phyloP scores from a whole-genome alignment of 2,113 vertebrate genomes.

The Rousettus leschenaultii region DNA sequence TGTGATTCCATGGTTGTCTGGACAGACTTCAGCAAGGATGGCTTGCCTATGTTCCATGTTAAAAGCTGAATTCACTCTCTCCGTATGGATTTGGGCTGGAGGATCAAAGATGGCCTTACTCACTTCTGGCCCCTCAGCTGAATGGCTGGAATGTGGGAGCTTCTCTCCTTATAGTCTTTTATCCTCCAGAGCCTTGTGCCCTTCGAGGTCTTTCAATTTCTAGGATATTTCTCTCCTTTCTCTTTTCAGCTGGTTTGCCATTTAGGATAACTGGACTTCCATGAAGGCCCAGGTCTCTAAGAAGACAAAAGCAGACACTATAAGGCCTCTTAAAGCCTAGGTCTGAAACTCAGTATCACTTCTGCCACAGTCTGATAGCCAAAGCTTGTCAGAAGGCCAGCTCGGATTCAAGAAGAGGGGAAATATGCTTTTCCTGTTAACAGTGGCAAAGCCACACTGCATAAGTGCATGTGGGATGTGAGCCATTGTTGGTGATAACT shows the following conservation, averaged over 20 bases:
- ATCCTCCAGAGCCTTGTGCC: neutral
- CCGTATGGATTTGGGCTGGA: neutral
- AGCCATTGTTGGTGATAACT: neutral
- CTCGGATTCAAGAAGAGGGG: neutral
- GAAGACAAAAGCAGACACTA: neutral
- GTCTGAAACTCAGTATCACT: neutral
- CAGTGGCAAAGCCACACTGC: neutral
- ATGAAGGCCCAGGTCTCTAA: neutral
- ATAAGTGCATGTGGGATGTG: neutral
- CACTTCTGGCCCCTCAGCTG: neutral
- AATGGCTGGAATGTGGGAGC: neutral
- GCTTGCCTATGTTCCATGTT: neutral
- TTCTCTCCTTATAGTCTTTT: neutral
- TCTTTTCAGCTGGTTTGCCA: neutral
- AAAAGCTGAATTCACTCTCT: neutral
- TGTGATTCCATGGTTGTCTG: neutral
- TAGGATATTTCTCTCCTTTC: neutral
- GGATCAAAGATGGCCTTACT: neutral
- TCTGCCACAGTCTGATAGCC: neutral
- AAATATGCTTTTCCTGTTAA: neutral
- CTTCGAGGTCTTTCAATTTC: neutral
- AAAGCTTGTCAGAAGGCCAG: neutral
- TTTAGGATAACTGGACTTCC: neutral
- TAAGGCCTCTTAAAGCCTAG: neutral
- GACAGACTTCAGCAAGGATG: neutral